Percentiles rank a stretch among this genome's conserved stretches.
Evolutionary conservation across 2,888 invertebrate species (phyloP).

Genomic region (Rhyacophila evoluta): DNA sequence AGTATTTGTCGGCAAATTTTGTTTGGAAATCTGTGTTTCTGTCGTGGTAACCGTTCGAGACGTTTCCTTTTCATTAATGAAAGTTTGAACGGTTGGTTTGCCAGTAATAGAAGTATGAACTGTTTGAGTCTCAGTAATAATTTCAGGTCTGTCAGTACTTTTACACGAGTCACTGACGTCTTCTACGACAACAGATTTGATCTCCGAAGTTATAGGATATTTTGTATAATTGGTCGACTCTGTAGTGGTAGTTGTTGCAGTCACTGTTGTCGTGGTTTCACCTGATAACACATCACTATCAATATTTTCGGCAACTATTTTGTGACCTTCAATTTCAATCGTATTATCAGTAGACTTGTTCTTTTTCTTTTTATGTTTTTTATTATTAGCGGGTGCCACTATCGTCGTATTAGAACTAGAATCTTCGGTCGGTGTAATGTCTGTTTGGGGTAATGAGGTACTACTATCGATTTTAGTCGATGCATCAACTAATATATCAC

Average conservation of each 20-base stretch:
- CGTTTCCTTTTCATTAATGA: not conserved
- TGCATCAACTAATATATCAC: not conserved
- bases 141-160: not conserved
- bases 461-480: not conserved
- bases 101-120: not conserved
- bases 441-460: not conserved
- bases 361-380: not conserved
- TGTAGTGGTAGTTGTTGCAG: not conserved
- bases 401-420: not conserved
- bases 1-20: slow-evolving; percentile 60
- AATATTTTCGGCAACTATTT: not conserved
- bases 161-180: not conserved
- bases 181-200: not conserved
- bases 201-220: not conserved
- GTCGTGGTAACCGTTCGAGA: not conserved
- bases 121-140: not conserved
- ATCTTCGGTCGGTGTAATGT: not conserved
- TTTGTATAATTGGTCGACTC: not conserved
- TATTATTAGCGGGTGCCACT: not conserved
- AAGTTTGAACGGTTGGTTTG: not conserved
- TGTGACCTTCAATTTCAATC: not conserved
- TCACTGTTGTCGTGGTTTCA: not conserved
- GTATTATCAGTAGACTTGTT: not conserved
- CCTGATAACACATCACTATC: not conserved
- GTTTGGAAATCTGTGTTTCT: not conserved